Percentiles rank a stretch among this genome's conserved stretches.
phyloP scores from a whole-genome alignment of 2,113 vertebrate genomes.

The Chionomys nivalis region DNA sequence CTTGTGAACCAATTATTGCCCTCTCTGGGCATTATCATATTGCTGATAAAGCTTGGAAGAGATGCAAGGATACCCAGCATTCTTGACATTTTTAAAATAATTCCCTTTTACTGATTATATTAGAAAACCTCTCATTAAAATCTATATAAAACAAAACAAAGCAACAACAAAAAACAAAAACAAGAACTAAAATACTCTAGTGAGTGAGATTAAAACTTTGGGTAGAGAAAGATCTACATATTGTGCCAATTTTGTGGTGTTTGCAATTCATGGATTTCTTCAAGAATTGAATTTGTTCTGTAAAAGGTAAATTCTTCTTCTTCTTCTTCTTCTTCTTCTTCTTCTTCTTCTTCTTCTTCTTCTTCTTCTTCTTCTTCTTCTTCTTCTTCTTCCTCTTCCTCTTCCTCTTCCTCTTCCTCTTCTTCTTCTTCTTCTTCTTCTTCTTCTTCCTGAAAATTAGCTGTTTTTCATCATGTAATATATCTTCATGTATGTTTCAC shows the following conservation, averaged over 20 bases:
- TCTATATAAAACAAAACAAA: neutral
- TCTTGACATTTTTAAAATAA: neutral
- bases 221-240: neutral
- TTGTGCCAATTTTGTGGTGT: neutral
- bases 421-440: no score
- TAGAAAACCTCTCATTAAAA: constrained; percentile 46
- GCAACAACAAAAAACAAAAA: neutral
- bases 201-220: neutral
- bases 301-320: neutral
- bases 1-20: neutral
- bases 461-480: neutral
- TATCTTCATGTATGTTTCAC: neutral
- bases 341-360: no score
- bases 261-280: neutral
- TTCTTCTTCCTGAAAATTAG: neutral
- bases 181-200: neutral
- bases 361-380: neutral
- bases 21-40: neutral
- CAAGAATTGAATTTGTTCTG: neutral
- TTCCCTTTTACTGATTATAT: constrained; percentile 8
- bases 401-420: neutral
- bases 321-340: no score
- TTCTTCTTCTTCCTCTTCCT: neutral
- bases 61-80: neutral
- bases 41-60: neutral